phyloP scores from a whole-genome alignment of 2,797 vertebrate genomes.

The Chelidonichthys spinosus region DNA sequence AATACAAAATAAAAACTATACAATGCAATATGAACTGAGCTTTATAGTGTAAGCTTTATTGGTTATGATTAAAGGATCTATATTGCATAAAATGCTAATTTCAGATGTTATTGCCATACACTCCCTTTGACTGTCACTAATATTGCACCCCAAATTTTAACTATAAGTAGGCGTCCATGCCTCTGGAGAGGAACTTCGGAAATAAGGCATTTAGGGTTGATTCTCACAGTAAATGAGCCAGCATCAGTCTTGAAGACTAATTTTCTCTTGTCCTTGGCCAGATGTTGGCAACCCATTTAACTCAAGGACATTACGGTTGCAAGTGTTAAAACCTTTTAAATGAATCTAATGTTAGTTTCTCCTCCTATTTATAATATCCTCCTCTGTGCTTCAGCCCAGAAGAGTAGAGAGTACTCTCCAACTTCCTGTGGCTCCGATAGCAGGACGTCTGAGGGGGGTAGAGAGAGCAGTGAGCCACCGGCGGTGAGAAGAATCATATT shows the following conservation, averaged over 20 bases:
- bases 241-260: not conserved
- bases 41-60: not conserved
- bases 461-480: constrained; percentile 83
- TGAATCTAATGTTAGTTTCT: not conserved
- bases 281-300: not conserved
- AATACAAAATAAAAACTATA: too few relatives aligned
- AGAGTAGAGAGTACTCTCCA: constrained; percentile 83
- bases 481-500: constrained; percentile 83
- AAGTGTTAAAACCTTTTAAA: not conserved
- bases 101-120: not conserved
- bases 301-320: not conserved
- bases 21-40: too few relatives aligned
- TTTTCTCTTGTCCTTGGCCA: not conserved
- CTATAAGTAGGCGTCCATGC: not conserved
- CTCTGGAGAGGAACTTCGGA: not conserved
- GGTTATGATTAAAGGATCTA: not conserved
- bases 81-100: not conserved
- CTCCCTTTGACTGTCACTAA: not conserved
- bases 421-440: constrained; percentile 84
- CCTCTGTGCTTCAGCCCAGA: constrained; percentile 83
- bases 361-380: not conserved
- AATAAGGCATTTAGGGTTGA: not conserved
- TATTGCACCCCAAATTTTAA: not conserved
- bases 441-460: constrained; percentile 83
- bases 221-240: constrained; percentile 1